These are phyloP conservation scores for Spodoptera littoralis DNA, from an alignment of 2,888 invertebrate species.

Conservation along the genomic window DNA sequence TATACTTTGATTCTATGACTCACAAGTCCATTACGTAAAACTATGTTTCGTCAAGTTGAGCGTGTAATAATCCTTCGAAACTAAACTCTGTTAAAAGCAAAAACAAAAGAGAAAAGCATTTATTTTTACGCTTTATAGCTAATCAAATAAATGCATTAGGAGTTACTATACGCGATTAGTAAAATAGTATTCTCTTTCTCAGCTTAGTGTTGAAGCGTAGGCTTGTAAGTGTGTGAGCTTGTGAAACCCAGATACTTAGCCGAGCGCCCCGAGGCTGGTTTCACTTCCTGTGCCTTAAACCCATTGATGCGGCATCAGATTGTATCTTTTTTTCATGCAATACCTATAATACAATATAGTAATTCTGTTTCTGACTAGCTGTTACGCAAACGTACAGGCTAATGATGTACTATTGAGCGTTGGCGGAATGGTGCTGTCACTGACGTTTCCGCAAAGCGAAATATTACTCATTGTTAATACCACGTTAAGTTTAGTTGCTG, in stretches of 20 bases:
- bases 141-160: slow-evolving; percentile 29
- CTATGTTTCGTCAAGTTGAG: slow-evolving; percentile 49
- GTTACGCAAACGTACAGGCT: background rate
- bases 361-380: slow-evolving; percentile 19
- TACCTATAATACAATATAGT: slow-evolving; percentile 16
- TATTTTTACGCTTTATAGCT: slow-evolving; percentile 23
- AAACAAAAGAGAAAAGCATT: slow-evolving; percentile 31
- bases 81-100: slow-evolving; percentile 24
- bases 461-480: slow-evolving; percentile 56
- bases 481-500: slow-evolving; percentile 46
- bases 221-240: slow-evolving; percentile 53
- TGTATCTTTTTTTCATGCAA: slow-evolving; percentile 45
- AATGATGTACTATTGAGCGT: slow-evolving; percentile 14
- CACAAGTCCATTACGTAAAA: slow-evolving; percentile 57
- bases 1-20: slow-evolving; percentile 52
- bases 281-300: slow-evolving; percentile 73
- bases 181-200: background rate
- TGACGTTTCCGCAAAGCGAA: slow-evolving; percentile 50
- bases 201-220: slow-evolving; percentile 41
- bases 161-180: background rate
- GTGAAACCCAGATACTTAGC: slow-evolving; percentile 57
- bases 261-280: slow-evolving; percentile 64
- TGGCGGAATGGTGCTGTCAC: slow-evolving; percentile 18
- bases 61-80: slow-evolving; percentile 46
- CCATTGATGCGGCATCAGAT: slow-evolving; percentile 59